phyloP scores from a whole-genome alignment of 2,113 vertebrate genomes.

The Forbesichthys papilliferus region DNA sequence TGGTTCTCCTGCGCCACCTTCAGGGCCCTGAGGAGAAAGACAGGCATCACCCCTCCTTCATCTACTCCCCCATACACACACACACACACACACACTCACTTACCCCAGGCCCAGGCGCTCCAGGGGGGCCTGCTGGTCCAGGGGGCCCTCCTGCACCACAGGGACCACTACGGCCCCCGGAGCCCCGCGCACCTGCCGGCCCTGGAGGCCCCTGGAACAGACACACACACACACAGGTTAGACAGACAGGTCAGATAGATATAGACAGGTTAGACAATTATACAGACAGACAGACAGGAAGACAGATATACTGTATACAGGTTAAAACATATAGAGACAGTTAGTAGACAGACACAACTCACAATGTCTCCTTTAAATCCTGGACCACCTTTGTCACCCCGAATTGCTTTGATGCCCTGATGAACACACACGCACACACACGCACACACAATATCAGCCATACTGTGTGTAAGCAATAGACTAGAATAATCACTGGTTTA shows the following conservation, averaged over 20 bases:
- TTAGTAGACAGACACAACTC: slow-evolving; percentile 19
- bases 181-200: slow-evolving; percentile 62
- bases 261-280: background rate
- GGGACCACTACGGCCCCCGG: slow-evolving; percentile 64
- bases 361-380: slow-evolving; percentile 71
- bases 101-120: background rate
- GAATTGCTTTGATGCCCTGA: slow-evolving; percentile 67
- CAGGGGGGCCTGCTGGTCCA: slow-evolving; percentile 55
- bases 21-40: too few species aligned
- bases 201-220: slow-evolving; percentile 67
- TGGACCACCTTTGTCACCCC: slow-evolving; percentile 59
- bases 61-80: too few species aligned
- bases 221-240: slow-evolving; percentile 13
- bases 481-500: background rate
- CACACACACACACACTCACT: background rate
- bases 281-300: background rate
- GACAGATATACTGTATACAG: background rate
- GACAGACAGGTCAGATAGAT: background rate
- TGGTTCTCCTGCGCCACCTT: too few species aligned
- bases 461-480: slow-evolving; percentile 1
- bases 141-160: slow-evolving; percentile 62
- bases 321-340: background rate
- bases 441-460: background rate
- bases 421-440: slow-evolving; percentile 11
- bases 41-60: too few species aligned